These are phyloP conservation scores for Heliopora coerulea DNA, from an alignment of 92 coral and sea anemone genomes.

Conservation along the genomic window DNA sequence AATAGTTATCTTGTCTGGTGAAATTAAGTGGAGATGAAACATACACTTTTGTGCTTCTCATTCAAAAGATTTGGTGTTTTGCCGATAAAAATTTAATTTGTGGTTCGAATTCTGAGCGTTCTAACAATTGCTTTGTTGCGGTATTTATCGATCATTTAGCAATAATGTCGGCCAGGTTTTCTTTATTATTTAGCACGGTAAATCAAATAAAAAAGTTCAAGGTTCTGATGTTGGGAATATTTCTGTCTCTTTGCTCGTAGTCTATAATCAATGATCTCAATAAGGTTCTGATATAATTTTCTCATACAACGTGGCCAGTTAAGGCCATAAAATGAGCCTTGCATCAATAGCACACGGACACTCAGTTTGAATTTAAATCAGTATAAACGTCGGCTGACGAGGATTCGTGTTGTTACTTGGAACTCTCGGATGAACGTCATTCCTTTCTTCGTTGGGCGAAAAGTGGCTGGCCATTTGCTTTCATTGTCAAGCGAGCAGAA, in stretches of 20 bases:
- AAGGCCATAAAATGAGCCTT: background rate
- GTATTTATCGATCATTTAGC: too few relatives aligned
- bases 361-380: too few relatives aligned
- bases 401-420: background rate
- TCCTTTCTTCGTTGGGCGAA: constrained; percentile 1
- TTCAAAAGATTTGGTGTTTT: background rate
- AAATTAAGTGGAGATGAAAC: too few relatives aligned
- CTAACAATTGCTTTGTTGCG: background rate
- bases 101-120: background rate
- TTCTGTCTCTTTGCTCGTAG: too few relatives aligned
- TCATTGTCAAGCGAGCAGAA: background rate
- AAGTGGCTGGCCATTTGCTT: constrained; percentile 26
- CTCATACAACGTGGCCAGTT: background rate
- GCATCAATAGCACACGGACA: too few relatives aligned
- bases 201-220: too few relatives aligned
- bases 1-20: too few relatives aligned
- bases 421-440: background rate
- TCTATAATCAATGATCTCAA: too few relatives aligned
- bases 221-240: too few relatives aligned
- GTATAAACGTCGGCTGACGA: background rate
- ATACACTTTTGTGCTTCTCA: too few relatives aligned
- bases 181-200: too few relatives aligned
- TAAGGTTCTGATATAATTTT: background rate
- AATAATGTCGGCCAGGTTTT: too few relatives aligned
- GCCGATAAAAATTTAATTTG: background rate